A percentile compares a stretch with the other conserved stretches of the same genome.
Evolutionary conservation across 2,113 vertebrate genomes (phyloP).

Genomic region (Nothoprocta perdicaria): DNA sequence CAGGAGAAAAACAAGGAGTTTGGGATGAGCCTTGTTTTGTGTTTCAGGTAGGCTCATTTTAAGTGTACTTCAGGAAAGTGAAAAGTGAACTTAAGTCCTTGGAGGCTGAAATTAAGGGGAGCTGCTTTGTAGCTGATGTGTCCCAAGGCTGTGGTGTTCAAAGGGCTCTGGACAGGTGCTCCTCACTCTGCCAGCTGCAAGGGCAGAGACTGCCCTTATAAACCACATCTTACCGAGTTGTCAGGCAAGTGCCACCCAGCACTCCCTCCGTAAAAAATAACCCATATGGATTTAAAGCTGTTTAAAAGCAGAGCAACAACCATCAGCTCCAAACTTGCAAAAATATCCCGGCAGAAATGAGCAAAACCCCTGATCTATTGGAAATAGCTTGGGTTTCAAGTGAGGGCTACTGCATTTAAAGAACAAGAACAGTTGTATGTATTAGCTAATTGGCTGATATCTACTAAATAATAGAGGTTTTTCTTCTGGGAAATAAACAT

Average conservation of each 20-base stretch:
- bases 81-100: not conserved
- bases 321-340: not conserved
- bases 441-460: not conserved
- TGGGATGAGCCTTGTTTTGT: not conserved
- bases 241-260: not conserved
- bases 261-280: not conserved
- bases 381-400: not conserved
- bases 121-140: not conserved
- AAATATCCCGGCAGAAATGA: not conserved
- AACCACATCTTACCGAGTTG: not conserved
- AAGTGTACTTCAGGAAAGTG: not conserved
- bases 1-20: not conserved
- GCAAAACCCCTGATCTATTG: not conserved
- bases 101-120: not conserved
- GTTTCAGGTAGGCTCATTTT: not conserved
- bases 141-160: not conserved
- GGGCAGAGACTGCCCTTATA: not conserved
- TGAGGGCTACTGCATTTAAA: not conserved
- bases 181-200: not conserved
- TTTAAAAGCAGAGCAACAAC: not conserved
- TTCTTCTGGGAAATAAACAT: not conserved
- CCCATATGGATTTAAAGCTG: not conserved
- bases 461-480: not conserved
- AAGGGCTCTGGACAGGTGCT: not conserved
- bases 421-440: not conserved